A percentile compares a stretch with the other conserved stretches of the same genome.
These are phyloP conservation scores for Halictus ligatus DNA, from an alignment of 2,888 invertebrate species.

Conservation along the genomic window DNA sequence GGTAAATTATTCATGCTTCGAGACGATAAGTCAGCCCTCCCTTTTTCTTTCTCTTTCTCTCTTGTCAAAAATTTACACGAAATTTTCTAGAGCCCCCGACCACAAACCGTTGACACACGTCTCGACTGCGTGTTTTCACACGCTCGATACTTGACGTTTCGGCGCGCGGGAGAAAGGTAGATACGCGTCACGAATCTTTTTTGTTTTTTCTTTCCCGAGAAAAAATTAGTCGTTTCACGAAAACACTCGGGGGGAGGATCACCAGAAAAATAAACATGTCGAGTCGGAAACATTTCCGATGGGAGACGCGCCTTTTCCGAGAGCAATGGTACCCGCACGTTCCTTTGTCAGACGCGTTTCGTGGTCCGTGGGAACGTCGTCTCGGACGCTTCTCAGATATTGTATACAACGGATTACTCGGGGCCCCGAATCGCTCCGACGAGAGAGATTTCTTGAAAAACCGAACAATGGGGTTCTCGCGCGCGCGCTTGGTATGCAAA, in stretches of 20 bases:
- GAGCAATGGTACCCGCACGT: constrained; percentile 37
- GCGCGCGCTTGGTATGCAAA: constrained; percentile 8
- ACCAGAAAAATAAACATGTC: background rate
- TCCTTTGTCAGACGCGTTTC: constrained; percentile 27
- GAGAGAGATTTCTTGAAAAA: constrained; percentile 33
- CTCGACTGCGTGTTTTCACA: background rate
- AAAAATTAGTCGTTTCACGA: background rate
- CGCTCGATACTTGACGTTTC: constrained; percentile 1
- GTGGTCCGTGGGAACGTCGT: constrained; percentile 57
- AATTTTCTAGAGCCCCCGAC: background rate
- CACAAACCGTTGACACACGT: background rate
- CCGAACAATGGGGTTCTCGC: constrained; percentile 25
- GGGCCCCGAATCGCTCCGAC: background rate
- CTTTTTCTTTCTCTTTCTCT: constrained; percentile 14
- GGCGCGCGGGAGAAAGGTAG: background rate
- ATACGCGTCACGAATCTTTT: background rate
- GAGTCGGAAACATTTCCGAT: constrained; percentile 24
- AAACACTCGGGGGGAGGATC: background rate
- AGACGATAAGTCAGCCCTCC: constrained; percentile 63
- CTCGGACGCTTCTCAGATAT: constrained; percentile 55
- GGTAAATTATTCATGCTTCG: constrained; percentile 77
- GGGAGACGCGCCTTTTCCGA: constrained; percentile 43
- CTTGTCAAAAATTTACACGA: background rate
- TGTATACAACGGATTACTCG: constrained; percentile 9
- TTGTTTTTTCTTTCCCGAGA: constrained; percentile 34